Base-by-base conservation (phyloP, 2,888 invertebrate genomes). In the Iselma pallidipennis region DNA sequence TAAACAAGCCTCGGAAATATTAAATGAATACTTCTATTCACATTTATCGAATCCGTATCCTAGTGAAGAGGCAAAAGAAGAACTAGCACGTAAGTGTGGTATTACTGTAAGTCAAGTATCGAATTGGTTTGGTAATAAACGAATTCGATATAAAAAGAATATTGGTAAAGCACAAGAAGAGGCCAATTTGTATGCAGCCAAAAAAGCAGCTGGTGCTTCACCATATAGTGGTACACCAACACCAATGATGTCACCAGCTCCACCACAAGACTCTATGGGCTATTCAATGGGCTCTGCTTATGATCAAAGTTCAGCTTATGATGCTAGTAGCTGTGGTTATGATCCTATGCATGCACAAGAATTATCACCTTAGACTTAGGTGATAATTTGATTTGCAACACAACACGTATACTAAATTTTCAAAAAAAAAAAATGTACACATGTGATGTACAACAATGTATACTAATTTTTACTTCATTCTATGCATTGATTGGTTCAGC, bases 41-140 rank as follows among this genome's bases (percentile, higher is more conserved):
- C 98, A 99, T 85, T 89, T 99, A 77, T 96, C 96, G 81, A 99
- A 99, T 87, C 99, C 99, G 28, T 99, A 99, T 86, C 99, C 99
- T 69, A 96, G 96, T 80, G 99, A 99, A 85, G 99, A 99, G 85
- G 98, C 98, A 70, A 99, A 99, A 84, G 99, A 99, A 85, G 99
- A 99, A 82, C 87, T 99, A 82, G 99, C 99, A 58, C 88, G 98
- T 82, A 98, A 98, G 84, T 99, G 99, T 84, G 96, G 97, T 81
- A 99, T 99, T 81, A 98, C 99, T 64, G 96, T 97, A 63, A 77
- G 76, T 57, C 87, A 95, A 93, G 96, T 98, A 67, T 98, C 97
- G 73, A 98, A 98, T 88, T 98, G 98, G 98, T 98, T 98, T 82
- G 98, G 98, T 74, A 98, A 98, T 86, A 98, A 98, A 84, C 91